Evolutionary conservation across 2,888 invertebrate genomes (phyloP).

Genomic region (Dasypogon diadema): DNA sequence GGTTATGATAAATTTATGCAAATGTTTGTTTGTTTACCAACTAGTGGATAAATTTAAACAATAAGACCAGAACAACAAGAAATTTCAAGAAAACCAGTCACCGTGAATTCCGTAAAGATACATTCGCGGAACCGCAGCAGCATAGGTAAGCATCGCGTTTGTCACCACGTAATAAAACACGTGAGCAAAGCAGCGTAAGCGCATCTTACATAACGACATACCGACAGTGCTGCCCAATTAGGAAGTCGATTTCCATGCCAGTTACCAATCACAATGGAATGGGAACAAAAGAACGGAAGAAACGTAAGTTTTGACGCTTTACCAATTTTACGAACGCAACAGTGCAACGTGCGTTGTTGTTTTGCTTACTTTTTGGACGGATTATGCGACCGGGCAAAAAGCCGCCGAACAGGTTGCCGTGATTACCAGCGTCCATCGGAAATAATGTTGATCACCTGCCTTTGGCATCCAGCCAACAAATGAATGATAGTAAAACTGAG

Average conservation of each 20-base stretch:
- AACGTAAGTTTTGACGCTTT: conserved; percentile 5
- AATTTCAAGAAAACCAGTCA: not conserved
- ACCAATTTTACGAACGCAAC: not conserved
- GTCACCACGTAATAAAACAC: conserved; percentile 15
- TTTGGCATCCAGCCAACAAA: conserved; percentile 1
- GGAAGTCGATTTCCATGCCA: conserved; percentile 42
- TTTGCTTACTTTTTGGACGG: not conserved
- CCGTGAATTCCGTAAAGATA: not conserved
- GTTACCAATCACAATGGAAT: conserved; percentile 22
- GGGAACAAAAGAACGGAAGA: conserved; percentile 38
- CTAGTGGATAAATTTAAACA: not conserved
- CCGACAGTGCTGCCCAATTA: not conserved
- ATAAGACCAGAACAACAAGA: conserved; percentile 19
- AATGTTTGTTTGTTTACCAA: no score
- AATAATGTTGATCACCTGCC: conserved; percentile 17
- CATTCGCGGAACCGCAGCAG: not conserved
- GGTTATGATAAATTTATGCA: no score
- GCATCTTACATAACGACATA: conserved; percentile 1
- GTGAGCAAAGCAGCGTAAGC: not conserved
- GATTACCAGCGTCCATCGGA: conserved; percentile 8
- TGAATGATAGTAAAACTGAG: conserved; percentile 18
- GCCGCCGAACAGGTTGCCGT: not conserved
- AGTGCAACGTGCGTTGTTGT: not conserved
- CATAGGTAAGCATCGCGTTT: not conserved
- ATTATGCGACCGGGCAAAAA: not conserved